Conservation (phyloP, 2,888 invertebrate genomes). For the Galerucella nymphaeae region DNA sequence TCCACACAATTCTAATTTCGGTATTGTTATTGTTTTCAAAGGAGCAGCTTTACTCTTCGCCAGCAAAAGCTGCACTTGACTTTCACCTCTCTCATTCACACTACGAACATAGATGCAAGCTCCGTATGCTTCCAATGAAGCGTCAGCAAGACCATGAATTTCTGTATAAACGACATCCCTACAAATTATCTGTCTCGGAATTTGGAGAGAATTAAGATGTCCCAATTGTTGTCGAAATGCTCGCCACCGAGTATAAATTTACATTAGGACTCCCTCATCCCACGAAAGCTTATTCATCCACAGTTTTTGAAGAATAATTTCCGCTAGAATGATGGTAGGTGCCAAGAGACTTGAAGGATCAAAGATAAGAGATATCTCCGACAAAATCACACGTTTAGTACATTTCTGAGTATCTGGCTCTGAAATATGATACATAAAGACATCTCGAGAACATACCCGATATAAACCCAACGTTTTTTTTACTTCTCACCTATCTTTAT, state of each 20-base stretch:
- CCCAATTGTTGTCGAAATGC: not conserved
- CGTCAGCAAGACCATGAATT: too few relatives aligned
- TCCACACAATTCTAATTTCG: slow-evolving; percentile 25
- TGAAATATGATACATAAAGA: too few relatives aligned
- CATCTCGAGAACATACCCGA: too few relatives aligned
- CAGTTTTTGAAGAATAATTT: slow-evolving; percentile 24
- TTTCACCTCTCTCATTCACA: not conserved
- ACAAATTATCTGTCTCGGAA: too few relatives aligned
- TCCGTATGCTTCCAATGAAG: too few relatives aligned
- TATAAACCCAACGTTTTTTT: too few relatives aligned
- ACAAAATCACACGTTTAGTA: not conserved
- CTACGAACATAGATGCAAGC: not conserved
- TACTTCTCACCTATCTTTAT: too few relatives aligned
- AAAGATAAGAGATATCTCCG: not conserved
- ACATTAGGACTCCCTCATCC: slow-evolving; percentile 4
- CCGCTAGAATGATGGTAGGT: not conserved
- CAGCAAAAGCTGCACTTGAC: not conserved
- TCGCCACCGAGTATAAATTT: not conserved
- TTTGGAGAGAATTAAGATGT: too few relatives aligned
- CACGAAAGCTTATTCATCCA: slow-evolving; percentile 21
- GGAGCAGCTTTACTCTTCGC: slow-evolving; percentile 13
- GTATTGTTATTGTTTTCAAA: slow-evolving; percentile 16
- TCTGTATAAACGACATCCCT: too few relatives aligned
- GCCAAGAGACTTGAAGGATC: not conserved
- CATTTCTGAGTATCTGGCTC: too few relatives aligned